Conservation (phyloP, 2,113 vertebrate species). For the Paraplagusia blochii region DNA sequence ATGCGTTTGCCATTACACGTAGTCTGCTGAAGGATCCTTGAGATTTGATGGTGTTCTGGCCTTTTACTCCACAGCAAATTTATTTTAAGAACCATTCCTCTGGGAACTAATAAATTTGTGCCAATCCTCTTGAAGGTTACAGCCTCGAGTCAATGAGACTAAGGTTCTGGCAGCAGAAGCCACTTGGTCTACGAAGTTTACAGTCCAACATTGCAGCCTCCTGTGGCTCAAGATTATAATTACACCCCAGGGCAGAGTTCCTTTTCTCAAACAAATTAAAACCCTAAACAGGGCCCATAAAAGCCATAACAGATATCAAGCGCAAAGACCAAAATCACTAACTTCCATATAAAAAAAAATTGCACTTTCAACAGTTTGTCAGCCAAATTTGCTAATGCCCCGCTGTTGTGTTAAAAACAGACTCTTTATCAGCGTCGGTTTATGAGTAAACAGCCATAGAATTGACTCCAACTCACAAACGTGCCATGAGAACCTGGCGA, state of each 20-base stretch:
- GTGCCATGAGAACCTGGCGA: constrained; percentile 49
- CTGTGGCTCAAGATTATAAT: constrained; percentile 68
- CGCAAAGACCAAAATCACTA: constrained; percentile 52
- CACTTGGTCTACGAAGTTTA: constrained; percentile 61
- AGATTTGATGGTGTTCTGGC: too few species aligned
- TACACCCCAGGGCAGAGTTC: constrained; percentile 66
- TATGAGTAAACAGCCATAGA: constrained; percentile 57
- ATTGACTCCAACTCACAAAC: constrained; percentile 42
- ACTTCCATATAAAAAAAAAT: constrained; percentile 27
- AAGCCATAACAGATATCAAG: constrained; percentile 57
- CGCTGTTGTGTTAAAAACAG: constrained; percentile 61
- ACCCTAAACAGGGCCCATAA: constrained; percentile 63
- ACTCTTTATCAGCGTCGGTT: constrained; percentile 59
- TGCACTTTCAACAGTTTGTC: constrained; percentile 56
- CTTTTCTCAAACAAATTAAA: constrained; percentile 74
- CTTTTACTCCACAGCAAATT: too few species aligned
- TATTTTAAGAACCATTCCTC: too few species aligned
- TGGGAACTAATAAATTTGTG: too few species aligned
- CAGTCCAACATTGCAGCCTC: constrained; percentile 55
- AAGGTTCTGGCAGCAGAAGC: constrained; percentile 28
- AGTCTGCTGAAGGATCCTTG: too few species aligned
- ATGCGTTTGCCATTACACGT: too few species aligned
- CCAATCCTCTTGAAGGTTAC: not conserved
- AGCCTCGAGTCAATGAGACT: constrained; percentile 32
- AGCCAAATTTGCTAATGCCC: constrained; percentile 68